Percentiles rank a stretch among this genome's conserved stretches.
These are phyloP conservation scores for Diarsia rubi DNA, from an alignment of 2,888 invertebrate species.

Conservation along the genomic window DNA sequence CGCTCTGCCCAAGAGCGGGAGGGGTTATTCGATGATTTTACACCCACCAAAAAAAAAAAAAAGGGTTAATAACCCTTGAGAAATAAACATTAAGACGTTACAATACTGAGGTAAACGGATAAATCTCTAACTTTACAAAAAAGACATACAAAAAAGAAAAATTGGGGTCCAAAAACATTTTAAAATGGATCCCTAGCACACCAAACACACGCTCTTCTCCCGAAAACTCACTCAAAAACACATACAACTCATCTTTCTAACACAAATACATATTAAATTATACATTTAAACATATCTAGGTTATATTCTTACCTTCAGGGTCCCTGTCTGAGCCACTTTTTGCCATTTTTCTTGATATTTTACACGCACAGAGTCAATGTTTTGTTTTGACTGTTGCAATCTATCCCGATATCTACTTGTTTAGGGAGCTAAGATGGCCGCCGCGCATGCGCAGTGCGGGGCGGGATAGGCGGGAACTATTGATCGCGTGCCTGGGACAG, in stretches of 20 bases:
- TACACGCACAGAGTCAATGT: conserved; percentile 55
- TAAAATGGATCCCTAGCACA: background rate
- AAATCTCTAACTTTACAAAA: background rate
- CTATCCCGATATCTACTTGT: conserved; percentile 62
- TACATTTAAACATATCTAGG: background rate
- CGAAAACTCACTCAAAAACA: conserved; percentile 8
- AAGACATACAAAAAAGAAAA: background rate
- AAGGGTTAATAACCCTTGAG: conserved; percentile 46
- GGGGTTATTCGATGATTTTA: no score
- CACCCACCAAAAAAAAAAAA: no score
- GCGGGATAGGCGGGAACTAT: conserved; percentile 78
- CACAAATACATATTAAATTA: conserved; percentile 1
- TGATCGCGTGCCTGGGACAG: conserved; percentile 79
- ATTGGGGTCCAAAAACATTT: background rate
- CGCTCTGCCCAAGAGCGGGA: no score
- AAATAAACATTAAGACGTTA: conserved; percentile 12
- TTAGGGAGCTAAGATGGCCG: conserved; percentile 72
- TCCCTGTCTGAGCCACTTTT: conserved; percentile 84
- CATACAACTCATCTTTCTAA: background rate
- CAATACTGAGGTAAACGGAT: background rate
- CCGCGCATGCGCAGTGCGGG: conserved; percentile 73
- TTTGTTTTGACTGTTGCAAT: conserved; percentile 74
- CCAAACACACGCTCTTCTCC: background rate
- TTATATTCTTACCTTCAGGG: conserved; percentile 77
- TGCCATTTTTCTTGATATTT: conserved; percentile 45